phyloP scores from a whole-genome alignment of 2,113 vertebrate genomes.

The Epinephelus fuscoguttatus region DNA sequence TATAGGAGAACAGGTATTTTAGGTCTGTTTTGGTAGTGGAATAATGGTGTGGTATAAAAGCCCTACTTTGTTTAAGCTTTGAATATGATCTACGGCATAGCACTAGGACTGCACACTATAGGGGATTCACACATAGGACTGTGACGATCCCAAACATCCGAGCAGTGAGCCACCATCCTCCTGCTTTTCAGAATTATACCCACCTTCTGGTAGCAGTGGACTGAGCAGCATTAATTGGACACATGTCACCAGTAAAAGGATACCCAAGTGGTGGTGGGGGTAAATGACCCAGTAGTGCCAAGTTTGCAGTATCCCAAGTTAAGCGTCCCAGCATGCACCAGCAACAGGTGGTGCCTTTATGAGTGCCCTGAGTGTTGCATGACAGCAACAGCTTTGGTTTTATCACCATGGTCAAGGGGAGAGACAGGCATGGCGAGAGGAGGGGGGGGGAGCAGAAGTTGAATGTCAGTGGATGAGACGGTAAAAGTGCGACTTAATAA shows the following conservation, averaged over 20 bases:
- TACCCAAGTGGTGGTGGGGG: conserved; percentile 20
- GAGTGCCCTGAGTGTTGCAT: conserved; percentile 53
- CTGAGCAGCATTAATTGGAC: conserved; percentile 60
- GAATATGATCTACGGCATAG: background rate
- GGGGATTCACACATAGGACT: background rate
- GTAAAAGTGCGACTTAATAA: background rate
- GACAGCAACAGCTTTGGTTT: conserved; percentile 57
- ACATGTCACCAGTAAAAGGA: conserved; percentile 62
- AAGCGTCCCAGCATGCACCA: conserved; percentile 67
- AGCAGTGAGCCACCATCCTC: background rate
- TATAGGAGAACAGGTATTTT: background rate
- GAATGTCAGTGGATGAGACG: conserved; percentile 25
- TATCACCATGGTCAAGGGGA: conserved; percentile 48
- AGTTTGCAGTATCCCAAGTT: conserved; percentile 75
- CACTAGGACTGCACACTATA: no score
- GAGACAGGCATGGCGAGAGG: conserved; percentile 7
- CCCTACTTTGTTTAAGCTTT: background rate
- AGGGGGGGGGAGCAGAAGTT: background rate
- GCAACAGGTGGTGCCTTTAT: conserved; percentile 78
- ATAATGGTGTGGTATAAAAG: background rate
- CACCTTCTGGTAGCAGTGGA: conserved; percentile 44
- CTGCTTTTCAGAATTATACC: conserved; percentile 31
- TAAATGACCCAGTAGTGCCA: conserved; percentile 57
- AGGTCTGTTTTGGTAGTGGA: background rate
- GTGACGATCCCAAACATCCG: conserved; percentile 33